Evolutionary conservation across 2,797 vertebrate species (phyloP), one percentile per base, ranked within the genome.

Genomic region (Protonibea diacanthus): DNA sequence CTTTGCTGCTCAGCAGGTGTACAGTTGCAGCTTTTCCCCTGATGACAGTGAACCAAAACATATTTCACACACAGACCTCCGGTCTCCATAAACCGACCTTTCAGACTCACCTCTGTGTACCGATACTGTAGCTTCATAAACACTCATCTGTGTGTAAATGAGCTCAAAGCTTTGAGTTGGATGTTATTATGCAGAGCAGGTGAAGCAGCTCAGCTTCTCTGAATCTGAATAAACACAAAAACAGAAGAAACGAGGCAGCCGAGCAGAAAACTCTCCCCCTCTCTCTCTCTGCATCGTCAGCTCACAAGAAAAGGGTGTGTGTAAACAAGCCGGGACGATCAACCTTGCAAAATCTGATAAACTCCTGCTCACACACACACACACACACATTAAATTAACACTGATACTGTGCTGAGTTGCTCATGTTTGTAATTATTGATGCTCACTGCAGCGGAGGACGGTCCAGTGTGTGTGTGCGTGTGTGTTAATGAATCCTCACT

Each of bases 101-200:
- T 9, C 48, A 2, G 7, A 6, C 60, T 47, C 74, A 47, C 71
- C 67, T 71, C 45, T 2, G 44, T 11, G 55, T 29, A 4, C n/a
- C 5, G 10, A 57, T 10, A n/a, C 20, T 8, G 59, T 14, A 3
- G 55, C 52, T 83, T 45, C 42, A 53, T n/a, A 76, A 81, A 75
- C 40, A 23, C 62, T 78, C 72, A 48, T 60, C 70, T 58, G 59
- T 48, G 75, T 65, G 68, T 74, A 58, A 81, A 74, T 66, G 48
- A 85, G 59, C 47, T 52, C 58, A 45, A 49, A 59, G 74, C 44
- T 79, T 66, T 15, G 23, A 67, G 42, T 33, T 6, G 10, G 66
- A 10, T 58, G 73, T 84, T 85, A 21, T 76, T 80, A 83, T 89
- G 76, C 81, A 53, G 79, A 85, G 58, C 83, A 84, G 81, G 78